Base-by-base conservation (phyloP, 2,797 vertebrate species). In the Tokudaia muenninki region DNA sequence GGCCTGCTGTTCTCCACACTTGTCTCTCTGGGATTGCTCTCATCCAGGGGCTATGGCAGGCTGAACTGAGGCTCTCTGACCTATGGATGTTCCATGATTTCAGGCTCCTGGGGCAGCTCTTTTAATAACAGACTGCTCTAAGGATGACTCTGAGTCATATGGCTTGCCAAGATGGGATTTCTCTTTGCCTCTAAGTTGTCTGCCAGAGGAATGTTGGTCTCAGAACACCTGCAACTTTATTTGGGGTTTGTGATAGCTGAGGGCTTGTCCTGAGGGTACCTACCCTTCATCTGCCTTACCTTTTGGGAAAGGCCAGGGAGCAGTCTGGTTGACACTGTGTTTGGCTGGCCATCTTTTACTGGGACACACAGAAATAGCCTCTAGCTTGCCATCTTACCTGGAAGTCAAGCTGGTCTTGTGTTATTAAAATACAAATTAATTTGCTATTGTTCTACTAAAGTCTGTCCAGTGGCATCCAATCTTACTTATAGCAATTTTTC, bases 391-490 rank as follows among this genome's bases (percentile, higher is more conserved):
- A 9, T 55, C 31, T 87, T 70, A 55, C 34, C 47, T 87, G 34
- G 63, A 86, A 70, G 63, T 87, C 22, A 52, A 87, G 44, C 12
- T 26, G 84, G 21, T 3, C 82, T n/a, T 87, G 65, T 70, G 84
- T 34, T 59, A 57, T 55, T 55, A 65, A 94, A 92, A 75, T 26
- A 29, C 59, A 87, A 95, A n/a, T 90, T 52, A 57, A 7, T 74
- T 93, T 78, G 13, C n/a, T 21, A 7, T 94, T 92, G 95, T 29
- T 75, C n/a, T 52, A 4, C 17, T 67, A 55, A 90, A 61, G 34
- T 52, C 59, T 16, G 26, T 41, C 29, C 1, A 10, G 26, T 50
- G 50, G 17, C 57, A 77, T 91, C 26, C 57, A 7, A 7, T 84
- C 63, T 88, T 55, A 75, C 9, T 78, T 31, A 11, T 17, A 80